phyloP scores from a whole-genome alignment of 35 echinoderm and acorn worm species.

The Ophiothrix spiculata region DNA sequence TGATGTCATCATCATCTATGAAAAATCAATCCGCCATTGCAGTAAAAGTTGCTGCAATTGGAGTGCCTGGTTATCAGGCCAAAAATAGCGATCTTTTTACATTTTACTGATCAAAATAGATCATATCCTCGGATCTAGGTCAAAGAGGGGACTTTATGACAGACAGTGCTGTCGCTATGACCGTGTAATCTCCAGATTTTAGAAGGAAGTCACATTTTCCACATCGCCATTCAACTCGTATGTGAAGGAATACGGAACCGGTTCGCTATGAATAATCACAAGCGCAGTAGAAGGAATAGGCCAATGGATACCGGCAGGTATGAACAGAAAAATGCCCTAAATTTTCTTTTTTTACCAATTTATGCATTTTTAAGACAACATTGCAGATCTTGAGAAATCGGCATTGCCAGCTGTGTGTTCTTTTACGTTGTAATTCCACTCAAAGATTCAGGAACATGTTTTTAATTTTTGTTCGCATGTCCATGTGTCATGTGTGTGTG shows the following conservation, averaged over 20 bases:
- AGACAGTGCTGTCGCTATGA: constrained; percentile 35
- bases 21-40: constrained; percentile 35
- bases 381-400: no score
- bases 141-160: constrained; percentile 10
- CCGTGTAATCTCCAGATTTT: constrained; percentile 23
- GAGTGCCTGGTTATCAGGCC: constrained; percentile 38
- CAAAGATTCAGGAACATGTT: no score
- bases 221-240: background rate
- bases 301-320: constrained; percentile 17
- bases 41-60: constrained; percentile 29
- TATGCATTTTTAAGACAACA: background rate
- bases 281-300: constrained; percentile 13
- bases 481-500: background rate
- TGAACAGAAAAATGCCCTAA: background rate
- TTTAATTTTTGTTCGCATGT: no score
- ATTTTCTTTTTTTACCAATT: background rate
- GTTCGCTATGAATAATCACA: constrained; percentile 22
- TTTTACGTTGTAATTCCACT: no score
- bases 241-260: constrained; percentile 22
- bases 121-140: constrained; percentile 13
- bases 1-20: constrained; percentile 17
- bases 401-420: no score
- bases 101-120: constrained; percentile 17
- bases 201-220: constrained; percentile 13
- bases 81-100: constrained; percentile 35